phyloP scores from a whole-genome alignment of 2,888 invertebrate genomes.

The Merodon equestris region DNA sequence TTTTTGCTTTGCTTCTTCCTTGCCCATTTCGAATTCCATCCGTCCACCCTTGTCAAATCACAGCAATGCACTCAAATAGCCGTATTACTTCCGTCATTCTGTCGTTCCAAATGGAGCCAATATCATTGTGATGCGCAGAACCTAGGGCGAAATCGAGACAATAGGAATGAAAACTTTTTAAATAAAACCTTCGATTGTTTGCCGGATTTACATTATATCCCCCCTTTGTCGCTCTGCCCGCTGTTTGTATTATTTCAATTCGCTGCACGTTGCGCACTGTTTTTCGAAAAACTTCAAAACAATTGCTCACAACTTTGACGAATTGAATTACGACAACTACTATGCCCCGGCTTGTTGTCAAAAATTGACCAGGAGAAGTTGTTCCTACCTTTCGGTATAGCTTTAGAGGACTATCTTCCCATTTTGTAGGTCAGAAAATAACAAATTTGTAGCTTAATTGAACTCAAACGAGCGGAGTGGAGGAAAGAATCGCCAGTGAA shows the following conservation, averaged over 20 bases:
- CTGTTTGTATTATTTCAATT: slow-evolving; percentile 31
- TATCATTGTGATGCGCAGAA: slow-evolving; percentile 30
- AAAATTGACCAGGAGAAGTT: slow-evolving; percentile 37
- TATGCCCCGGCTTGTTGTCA: slow-evolving; percentile 40
- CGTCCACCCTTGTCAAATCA: slow-evolving; percentile 58
- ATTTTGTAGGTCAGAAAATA: slow-evolving; percentile 61
- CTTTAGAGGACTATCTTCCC: slow-evolving; percentile 29
- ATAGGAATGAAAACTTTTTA: slow-evolving; percentile 58
- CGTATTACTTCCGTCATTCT: slow-evolving; percentile 64
- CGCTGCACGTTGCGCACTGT: no score
- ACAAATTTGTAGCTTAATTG: slow-evolving; percentile 59
- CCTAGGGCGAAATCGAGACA: slow-evolving; percentile 36
- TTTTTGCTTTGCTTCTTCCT: slow-evolving; percentile 13
- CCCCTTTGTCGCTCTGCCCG: slow-evolving; percentile 18
- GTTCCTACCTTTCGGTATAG: slow-evolving; percentile 12
- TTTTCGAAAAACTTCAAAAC: slow-evolving; percentile 24
- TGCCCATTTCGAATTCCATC: slow-evolving; percentile 30
- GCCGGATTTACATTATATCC: slow-evolving; percentile 55
- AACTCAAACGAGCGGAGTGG: slow-evolving; percentile 32
- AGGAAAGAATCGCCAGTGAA: slow-evolving; percentile 44
- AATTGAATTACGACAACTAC: slow-evolving; percentile 12
- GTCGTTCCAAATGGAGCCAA: slow-evolving; percentile 63
- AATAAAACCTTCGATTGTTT: slow-evolving; percentile 67
- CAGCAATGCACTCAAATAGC: slow-evolving; percentile 46
- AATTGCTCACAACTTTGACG: slow-evolving; percentile 59